A percentile compares a stretch with the other conserved stretches of the same genome.
These are phyloP conservation scores for Eristalis intricaria DNA, from an alignment of 2,888 invertebrate genomes.

Conservation along the genomic window DNA sequence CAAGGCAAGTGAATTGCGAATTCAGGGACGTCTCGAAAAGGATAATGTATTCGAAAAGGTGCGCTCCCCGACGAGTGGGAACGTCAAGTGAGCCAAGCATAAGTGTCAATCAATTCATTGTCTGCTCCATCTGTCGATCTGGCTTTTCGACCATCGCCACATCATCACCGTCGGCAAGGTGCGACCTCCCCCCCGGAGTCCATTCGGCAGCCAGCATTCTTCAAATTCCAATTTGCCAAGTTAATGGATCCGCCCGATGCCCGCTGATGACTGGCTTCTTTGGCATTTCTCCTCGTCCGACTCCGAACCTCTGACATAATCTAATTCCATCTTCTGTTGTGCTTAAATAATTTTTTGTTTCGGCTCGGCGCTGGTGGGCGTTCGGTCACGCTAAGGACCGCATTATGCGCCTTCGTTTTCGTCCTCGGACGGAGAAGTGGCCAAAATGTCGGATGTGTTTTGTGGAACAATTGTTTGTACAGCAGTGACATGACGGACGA, in stretches of 20 bases:
- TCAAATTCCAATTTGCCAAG: constrained; percentile 58
- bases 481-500: background rate
- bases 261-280: constrained; percentile 17
- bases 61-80: background rate
- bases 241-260: constrained; percentile 50
- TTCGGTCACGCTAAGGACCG: constrained; percentile 14
- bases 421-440: background rate
- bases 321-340: constrained; percentile 14
- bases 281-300: background rate
- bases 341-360: background rate
- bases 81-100: constrained; percentile 30
- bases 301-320: background rate
- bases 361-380: background rate
- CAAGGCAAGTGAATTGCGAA: background rate
- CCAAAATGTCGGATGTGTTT: background rate
- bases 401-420: constrained; percentile 11
- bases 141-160: background rate
- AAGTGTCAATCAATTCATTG: constrained; percentile 52
- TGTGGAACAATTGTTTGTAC: constrained; percentile 21
- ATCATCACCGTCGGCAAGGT: background rate
- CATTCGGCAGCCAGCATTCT: background rate
- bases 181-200: constrained; percentile 25
- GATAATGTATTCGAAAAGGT: constrained; percentile 27
- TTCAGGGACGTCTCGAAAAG: background rate
- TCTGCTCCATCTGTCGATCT: background rate